These are phyloP conservation scores for Hylaeus volcanicus DNA, from an alignment of 1,140 invertebrate species.

Conservation along the genomic window DNA sequence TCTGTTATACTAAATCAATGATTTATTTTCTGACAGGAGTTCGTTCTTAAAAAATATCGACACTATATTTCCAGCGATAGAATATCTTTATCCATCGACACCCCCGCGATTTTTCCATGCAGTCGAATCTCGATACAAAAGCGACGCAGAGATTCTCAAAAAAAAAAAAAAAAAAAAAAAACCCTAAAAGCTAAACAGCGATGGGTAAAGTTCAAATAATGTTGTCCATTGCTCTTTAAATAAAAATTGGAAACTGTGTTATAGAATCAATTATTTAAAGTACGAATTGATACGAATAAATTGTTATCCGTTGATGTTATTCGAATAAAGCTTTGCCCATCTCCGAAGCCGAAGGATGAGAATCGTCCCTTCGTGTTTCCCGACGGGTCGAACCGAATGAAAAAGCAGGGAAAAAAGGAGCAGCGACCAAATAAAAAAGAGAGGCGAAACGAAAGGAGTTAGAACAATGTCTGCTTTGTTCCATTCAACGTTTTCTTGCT, in stretches of 20 bases:
- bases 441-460: not conserved
- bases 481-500: not conserved
- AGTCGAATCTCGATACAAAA: not conserved
- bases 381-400: not conserved
- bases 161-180: too few species aligned
- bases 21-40: not conserved
- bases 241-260: too few species aligned
- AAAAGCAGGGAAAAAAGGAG: not conserved
- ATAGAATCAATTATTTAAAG: too few species aligned
- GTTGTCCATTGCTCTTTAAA: too few species aligned
- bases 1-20: not conserved
- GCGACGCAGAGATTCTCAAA: not conserved
- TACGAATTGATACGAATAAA: too few species aligned
- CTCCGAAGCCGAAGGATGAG: not conserved
- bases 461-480: conserved; percentile 17
- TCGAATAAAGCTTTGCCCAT: too few species aligned
- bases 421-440: not conserved
- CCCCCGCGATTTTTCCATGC: not conserved
- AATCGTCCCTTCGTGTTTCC: not conserved
- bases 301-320: too few species aligned
- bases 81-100: not conserved
- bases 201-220: too few species aligned
- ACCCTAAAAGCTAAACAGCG: too few species aligned
- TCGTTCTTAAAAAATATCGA: conserved; percentile 10
- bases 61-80: not conserved